phyloP scores from a whole-genome alignment of 1,140 invertebrate species.

The Microplitis mediator region DNA sequence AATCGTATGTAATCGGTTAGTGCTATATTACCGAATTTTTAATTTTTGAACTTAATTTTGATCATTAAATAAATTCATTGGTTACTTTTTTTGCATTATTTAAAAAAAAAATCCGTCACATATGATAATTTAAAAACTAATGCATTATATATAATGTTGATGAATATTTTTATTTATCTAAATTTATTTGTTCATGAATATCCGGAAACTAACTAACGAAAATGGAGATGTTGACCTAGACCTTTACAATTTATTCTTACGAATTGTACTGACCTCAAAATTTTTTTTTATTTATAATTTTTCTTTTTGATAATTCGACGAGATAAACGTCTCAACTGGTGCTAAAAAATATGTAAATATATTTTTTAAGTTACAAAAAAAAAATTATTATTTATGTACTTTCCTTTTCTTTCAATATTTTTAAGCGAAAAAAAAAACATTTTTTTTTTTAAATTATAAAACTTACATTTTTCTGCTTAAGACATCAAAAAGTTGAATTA shows the following conservation, averaged over 20 bases:
- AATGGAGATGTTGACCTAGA: constrained; percentile 17
- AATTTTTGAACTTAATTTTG: background rate
- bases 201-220: constrained; percentile 10
- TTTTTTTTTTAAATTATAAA: background rate
- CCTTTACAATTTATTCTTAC: constrained; percentile 14
- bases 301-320: background rate
- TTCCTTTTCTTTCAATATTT: no score
- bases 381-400: no score
- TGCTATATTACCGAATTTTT: background rate
- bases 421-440: background rate
- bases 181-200: background rate
- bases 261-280: background rate
- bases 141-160: background rate
- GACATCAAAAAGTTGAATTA: constrained; percentile 42
- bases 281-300: background rate
- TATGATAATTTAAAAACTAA: background rate
- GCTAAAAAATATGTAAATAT: no score
- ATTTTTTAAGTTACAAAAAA: no score
- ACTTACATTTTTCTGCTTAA: constrained; percentile 55
- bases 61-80: background rate
- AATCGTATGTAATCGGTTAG: background rate
- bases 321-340: no score
- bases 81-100: background rate
- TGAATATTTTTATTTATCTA: background rate
- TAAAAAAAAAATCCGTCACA: background rate